Conservation (phyloP, 2,888 invertebrate genomes). For the Leptodirus hochenwartii region DNA sequence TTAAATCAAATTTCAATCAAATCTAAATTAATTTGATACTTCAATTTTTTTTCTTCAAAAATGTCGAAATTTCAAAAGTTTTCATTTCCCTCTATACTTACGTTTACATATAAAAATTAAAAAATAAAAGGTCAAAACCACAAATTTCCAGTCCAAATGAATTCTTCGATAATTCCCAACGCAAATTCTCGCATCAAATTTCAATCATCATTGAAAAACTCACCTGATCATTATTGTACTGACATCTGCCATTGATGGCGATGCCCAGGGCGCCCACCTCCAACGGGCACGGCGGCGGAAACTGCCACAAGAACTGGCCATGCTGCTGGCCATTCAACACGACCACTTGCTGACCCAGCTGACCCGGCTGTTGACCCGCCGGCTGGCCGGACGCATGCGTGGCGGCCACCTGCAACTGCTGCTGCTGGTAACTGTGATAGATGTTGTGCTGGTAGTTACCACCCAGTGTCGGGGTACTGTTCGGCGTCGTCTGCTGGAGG, state of each 20-base stretch:
- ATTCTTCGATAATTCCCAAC: too few relatives aligned
- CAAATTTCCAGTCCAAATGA: too few relatives aligned
- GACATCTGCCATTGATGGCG: too few relatives aligned
- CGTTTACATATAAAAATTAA: too few relatives aligned
- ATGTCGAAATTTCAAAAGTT: too few relatives aligned
- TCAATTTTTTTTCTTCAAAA: too few relatives aligned
- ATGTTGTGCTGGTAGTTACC: conserved; percentile 13
- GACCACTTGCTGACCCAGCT: conserved; percentile 12
- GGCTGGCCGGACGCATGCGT: neutral
- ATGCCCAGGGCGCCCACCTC: conserved; percentile 6
- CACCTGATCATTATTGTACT: conserved; percentile 69
- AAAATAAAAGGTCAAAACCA: too few relatives aligned
- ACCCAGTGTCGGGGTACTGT: conserved; percentile 12
- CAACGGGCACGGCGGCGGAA: conserved; percentile 42
- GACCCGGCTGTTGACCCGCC: conserved; percentile 5
- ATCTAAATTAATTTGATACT: too few relatives aligned
- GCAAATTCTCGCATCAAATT: too few relatives aligned
- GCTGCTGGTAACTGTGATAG: conserved; percentile 2
- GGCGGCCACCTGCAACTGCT: neutral
- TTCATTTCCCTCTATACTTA: too few relatives aligned
- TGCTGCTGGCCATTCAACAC: conserved; percentile 15
- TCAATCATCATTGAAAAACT: too few relatives aligned
- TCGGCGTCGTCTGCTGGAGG: conserved; percentile 30
- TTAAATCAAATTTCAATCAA: too few relatives aligned
- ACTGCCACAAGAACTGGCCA: conserved; percentile 53